Percentiles rank a stretch among this genome's conserved stretches.
Evolutionary conservation across 2,797 vertebrate genomes (phyloP).

Genomic region (Acipenser ruthenus): DNA sequence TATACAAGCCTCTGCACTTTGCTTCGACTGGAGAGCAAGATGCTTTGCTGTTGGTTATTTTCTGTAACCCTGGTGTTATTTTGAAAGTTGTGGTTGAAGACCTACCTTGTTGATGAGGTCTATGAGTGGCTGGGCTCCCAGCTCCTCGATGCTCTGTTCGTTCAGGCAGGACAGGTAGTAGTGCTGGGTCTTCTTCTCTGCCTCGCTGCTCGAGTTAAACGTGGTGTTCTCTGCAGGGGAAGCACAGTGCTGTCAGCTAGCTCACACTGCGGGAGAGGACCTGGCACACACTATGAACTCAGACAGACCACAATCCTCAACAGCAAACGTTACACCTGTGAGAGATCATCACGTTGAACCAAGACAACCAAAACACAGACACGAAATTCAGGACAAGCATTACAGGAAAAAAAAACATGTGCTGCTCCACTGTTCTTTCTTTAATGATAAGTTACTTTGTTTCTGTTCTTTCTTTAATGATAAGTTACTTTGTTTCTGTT

Average conservation of each 20-base stretch:
- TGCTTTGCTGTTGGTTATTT: too few species aligned
- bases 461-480: too few species aligned
- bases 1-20: too few species aligned
- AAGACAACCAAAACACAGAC: too few species aligned
- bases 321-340: constrained; percentile 1
- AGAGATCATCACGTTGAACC: constrained; percentile 7
- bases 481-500: too few species aligned
- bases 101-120: constrained; percentile 85
- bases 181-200: constrained; percentile 83
- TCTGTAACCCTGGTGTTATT: too few species aligned
- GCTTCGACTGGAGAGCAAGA: too few species aligned
- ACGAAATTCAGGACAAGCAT: constrained; percentile 2
- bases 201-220: constrained; percentile 92
- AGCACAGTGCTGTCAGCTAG: background rate
- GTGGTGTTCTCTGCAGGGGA: constrained; percentile 73
- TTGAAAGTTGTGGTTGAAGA: too few species aligned
- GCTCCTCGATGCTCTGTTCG: constrained; percentile 80
- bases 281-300: background rate
- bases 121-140: constrained; percentile 80
- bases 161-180: constrained; percentile 92
- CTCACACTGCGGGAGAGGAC: background rate
- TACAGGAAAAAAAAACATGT: constrained; percentile 7
- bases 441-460: too few species aligned
- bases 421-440: too few species aligned
- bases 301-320: background rate